phyloP scores from a whole-genome alignment of 2,113 vertebrate species.

The Mandrillus leucophaeus region DNA sequence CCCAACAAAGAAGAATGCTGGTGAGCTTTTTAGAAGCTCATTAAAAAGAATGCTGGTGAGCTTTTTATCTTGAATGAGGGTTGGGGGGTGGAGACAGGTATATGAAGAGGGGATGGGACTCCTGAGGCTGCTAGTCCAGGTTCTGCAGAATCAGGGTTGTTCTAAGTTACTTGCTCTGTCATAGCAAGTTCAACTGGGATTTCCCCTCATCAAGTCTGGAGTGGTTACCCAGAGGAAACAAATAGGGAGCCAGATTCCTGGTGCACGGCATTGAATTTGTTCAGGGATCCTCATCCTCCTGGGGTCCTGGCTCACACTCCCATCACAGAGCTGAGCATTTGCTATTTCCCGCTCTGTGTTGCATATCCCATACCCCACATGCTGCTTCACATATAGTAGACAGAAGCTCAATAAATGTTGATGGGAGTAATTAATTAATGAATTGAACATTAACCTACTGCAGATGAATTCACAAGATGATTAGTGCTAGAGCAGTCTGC shows the following conservation, averaged over 20 bases:
- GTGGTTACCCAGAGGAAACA: neutral
- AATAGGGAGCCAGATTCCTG: neutral
- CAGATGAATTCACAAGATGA: neutral
- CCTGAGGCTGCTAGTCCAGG: neutral
- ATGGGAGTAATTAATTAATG: neutral
- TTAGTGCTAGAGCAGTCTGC: neutral
- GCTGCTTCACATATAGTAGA: neutral
- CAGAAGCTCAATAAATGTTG: neutral
- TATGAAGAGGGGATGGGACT: neutral
- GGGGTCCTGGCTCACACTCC: neutral
- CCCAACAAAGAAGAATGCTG: neutral
- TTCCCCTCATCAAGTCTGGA: neutral
- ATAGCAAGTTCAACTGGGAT: neutral
- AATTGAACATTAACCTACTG: neutral
- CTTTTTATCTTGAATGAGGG: neutral
- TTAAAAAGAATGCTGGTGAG: neutral
- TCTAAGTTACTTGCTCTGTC: neutral
- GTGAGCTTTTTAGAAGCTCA: neutral
- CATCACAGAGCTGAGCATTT: neutral
- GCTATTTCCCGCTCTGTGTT: neutral
- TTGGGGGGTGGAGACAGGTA: no score
- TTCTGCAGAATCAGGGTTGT: neutral
- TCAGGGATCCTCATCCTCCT: rapidly evolving
- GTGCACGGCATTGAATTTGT: rapidly evolving
- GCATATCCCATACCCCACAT: neutral